These are phyloP conservation scores for Elaphurus davidianus DNA, from an alignment of 2,113 vertebrate genomes.

Conservation along the genomic window DNA sequence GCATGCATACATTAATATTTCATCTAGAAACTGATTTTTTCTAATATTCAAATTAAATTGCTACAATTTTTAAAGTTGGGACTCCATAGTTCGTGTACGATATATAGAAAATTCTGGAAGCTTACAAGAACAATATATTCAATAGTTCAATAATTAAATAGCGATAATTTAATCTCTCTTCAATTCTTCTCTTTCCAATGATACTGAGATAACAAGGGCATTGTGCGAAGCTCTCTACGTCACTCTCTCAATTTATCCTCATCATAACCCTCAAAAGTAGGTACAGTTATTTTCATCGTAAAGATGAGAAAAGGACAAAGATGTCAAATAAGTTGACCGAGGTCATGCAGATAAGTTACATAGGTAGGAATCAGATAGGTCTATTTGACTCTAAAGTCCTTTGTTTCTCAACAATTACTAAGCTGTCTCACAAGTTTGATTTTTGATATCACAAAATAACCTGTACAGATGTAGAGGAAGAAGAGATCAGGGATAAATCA, in stretches of 20 bases:
- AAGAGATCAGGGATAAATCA: background rate
- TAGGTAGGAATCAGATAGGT: background rate
- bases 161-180: background rate
- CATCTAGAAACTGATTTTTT: background rate
- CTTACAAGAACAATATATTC: background rate
- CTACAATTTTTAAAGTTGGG: background rate
- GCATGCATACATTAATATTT: background rate
- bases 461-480: background rate
- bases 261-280: background rate
- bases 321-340: background rate
- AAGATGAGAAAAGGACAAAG: background rate
- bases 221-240: background rate
- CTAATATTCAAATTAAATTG: background rate
- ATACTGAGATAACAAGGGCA: background rate
- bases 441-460: background rate
- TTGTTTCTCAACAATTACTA: background rate
- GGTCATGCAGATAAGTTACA: background rate
- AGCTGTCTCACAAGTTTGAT: background rate
- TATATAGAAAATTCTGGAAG: background rate
- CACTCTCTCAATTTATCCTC: background rate
- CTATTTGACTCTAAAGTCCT: background rate
- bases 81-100: background rate
- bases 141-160: background rate
- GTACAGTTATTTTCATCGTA: background rate
- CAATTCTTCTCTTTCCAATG: background rate